phyloP scores from a whole-genome alignment of 2,113 vertebrate species.

The Zosterops hypoxanthus region DNA sequence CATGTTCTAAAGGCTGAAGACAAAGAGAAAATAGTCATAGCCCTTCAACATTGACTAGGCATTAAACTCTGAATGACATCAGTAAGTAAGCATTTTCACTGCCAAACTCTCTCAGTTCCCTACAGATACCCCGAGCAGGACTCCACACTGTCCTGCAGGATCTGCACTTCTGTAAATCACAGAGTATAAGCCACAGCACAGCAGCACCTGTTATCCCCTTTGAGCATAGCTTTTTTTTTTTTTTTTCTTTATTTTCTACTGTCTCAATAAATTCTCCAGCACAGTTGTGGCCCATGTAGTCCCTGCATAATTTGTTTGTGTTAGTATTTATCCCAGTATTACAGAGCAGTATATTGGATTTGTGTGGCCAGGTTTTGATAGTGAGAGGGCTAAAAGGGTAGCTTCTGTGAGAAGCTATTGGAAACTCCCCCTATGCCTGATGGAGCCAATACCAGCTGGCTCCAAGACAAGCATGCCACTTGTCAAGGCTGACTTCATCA shows the following conservation, averaged over 20 bases:
- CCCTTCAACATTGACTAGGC: neutral
- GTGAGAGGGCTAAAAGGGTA: neutral
- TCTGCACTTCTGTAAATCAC: neutral
- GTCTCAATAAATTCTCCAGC: neutral
- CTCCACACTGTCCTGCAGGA: neutral
- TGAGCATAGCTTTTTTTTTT: neutral
- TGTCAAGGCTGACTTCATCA: neutral
- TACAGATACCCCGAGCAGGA: neutral
- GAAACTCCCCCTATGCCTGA: neutral
- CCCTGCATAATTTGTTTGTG: neutral
- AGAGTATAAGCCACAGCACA: neutral
- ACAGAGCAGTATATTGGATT: neutral
- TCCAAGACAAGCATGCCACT: neutral
- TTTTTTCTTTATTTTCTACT: neutral
- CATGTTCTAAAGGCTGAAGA: neutral
- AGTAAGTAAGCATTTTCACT: neutral
- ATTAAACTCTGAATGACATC: neutral
- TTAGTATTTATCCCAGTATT: neutral
- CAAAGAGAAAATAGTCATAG: neutral
- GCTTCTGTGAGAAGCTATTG: neutral
- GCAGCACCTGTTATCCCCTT: neutral
- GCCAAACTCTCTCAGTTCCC: neutral
- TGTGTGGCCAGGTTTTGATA: neutral
- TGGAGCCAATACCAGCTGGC: neutral
- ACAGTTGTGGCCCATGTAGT: neutral